These are phyloP conservation scores for Linnaemya tessellans DNA, from an alignment of 2,888 invertebrate genomes.

Conservation along the genomic window DNA sequence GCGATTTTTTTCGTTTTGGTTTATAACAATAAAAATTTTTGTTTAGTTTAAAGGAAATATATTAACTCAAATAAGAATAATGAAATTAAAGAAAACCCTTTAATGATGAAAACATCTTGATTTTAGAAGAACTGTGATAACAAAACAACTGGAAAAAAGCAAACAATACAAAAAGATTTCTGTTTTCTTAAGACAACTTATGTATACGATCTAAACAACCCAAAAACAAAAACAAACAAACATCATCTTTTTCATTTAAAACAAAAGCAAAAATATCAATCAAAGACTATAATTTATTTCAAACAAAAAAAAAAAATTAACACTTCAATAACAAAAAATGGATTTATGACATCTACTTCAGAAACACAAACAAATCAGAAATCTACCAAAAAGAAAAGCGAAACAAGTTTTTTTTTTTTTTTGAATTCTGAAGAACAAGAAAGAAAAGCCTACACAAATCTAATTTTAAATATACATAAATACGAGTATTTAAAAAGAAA, in stretches of 20 bases:
- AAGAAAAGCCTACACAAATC: conserved; percentile 52
- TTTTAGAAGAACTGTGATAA: conserved; percentile 69
- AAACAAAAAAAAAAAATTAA: conserved; percentile 62
- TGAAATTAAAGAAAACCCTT: conserved; percentile 48
- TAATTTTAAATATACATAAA: conserved; percentile 40
- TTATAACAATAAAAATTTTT: conserved; percentile 15
- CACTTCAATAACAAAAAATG: conserved; percentile 64
- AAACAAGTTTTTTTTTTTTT: conserved; percentile 10
- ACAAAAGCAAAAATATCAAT: conserved; percentile 11
- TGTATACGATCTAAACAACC: conserved; percentile 66
- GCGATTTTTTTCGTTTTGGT: conserved; percentile 66
- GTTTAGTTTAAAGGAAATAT: conserved; percentile 12
- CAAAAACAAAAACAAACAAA: conserved; percentile 7
- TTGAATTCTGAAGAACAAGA: conserved; percentile 43
- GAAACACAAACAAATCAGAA: conserved; percentile 37
- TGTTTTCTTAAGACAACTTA: conserved; percentile 54
- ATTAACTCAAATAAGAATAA: background rate
- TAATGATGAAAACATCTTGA: conserved; percentile 30
- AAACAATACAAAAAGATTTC: conserved; percentile 42
- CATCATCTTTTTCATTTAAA: conserved; percentile 30
- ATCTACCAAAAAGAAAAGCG: conserved; percentile 37
- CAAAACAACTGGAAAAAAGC: conserved; percentile 47
- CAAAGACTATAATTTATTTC: conserved; percentile 47
- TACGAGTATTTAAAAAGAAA: conserved; percentile 33
- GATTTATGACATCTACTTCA: conserved; percentile 74